Percentiles rank a stretch among this genome's conserved stretches.
Conservation (phyloP, 92 coral and sea anemone species). For the Nematostella vectensis region DNA sequence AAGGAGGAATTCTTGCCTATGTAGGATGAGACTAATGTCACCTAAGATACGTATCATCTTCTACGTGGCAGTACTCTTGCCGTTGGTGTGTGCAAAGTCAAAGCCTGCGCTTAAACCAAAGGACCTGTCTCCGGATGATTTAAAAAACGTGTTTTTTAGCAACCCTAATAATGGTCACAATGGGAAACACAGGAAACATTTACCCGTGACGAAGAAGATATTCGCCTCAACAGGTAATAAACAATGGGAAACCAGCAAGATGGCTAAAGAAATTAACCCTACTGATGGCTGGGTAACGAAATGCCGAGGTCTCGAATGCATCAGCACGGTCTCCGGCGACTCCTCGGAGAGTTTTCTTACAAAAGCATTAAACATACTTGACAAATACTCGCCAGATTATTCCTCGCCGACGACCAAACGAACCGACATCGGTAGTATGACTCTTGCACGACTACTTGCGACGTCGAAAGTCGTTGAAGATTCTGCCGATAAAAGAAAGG, state of each 20-base stretch:
- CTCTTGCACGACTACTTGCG: neutral
- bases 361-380: constrained; percentile 22
- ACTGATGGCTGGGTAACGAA: constrained; percentile 14
- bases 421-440: neutral
- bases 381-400: neutral
- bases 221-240: neutral
- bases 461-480: constrained; percentile 2
- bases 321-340: constrained; percentile 10
- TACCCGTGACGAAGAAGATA: neutral
- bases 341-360: constrained; percentile 9
- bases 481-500: neutral
- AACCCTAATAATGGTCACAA: no score
- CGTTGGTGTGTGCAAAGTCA: constrained; percentile 10
- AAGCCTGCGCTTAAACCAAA: neutral
- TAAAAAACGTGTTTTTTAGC: constrained; percentile 13
- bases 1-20: no score
- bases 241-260: constrained; percentile 1
- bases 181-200: no score
- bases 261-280: neutral
- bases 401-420: neutral
- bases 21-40: no score
- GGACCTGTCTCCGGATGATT: constrained; percentile 5
- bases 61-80: neutral
- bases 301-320: constrained; percentile 23
- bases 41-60: no score